Evolutionary conservation across 2,113 vertebrate genomes (phyloP).

Genomic region (Climacteris rufus): DNA sequence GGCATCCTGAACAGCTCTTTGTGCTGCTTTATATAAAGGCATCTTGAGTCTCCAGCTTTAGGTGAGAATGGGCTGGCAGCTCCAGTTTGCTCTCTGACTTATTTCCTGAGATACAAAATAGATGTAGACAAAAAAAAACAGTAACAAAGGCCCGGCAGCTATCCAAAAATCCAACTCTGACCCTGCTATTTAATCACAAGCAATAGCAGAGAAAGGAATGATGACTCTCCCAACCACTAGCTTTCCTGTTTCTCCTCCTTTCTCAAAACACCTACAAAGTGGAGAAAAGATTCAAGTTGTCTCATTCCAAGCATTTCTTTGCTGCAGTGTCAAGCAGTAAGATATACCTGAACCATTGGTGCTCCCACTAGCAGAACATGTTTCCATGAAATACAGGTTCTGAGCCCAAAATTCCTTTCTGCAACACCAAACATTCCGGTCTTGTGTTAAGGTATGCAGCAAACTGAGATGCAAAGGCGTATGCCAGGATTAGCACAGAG

Average conservation of each 20-base stretch:
- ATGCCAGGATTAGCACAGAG: conserved; percentile 21
- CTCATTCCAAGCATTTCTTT: conserved; percentile 33
- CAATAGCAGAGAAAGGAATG: background rate
- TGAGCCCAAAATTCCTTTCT: conserved; percentile 38
- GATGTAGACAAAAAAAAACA: background rate
- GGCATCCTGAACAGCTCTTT: background rate
- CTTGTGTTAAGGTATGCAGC: background rate
- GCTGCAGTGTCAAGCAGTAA: background rate
- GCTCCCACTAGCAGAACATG: background rate
- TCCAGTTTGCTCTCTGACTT: conserved; percentile 13
- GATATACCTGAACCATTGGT: background rate
- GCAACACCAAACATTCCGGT: background rate
- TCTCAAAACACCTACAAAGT: background rate
- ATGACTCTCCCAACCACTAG: background rate
- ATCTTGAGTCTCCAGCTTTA: background rate
- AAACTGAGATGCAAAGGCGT: conserved; percentile 26
- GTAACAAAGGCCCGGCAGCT: conserved; percentile 16
- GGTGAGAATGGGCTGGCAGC: background rate
- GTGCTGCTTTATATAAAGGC: background rate
- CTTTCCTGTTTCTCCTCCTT: background rate
- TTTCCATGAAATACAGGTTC: conserved; percentile 31
- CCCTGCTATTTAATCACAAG: background rate
- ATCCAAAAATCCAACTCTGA: background rate
- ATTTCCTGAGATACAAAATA: conserved; percentile 51
- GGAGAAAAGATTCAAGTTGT: background rate